Percentiles rank a stretch among this genome's conserved stretches.
Conservation (phyloP, 2,797 vertebrate species). For the Astyanax mexicanus region DNA sequence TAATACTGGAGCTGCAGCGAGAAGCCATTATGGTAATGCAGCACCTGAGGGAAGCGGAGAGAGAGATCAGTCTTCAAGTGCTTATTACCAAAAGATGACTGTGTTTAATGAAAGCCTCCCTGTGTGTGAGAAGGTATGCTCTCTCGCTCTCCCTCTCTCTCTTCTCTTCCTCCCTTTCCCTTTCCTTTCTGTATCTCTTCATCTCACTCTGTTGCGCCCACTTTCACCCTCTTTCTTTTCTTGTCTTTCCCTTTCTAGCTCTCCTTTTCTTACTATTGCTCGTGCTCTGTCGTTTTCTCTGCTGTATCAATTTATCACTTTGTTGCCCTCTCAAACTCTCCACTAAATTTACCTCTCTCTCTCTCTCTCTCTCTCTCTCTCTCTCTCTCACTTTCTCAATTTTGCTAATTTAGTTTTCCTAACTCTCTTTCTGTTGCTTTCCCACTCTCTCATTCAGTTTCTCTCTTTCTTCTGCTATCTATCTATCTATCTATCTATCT, state of each 20-base stretch:
- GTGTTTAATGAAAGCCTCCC: constrained; percentile 62
- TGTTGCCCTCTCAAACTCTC: too few species aligned
- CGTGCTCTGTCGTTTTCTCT: constrained; percentile 52
- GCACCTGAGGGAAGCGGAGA: constrained; percentile 81
- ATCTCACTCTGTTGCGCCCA: not conserved
- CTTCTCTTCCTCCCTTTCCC: not conserved
- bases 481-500: too few species aligned
- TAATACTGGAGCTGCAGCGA: constrained; percentile 76
- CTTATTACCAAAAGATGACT: constrained; percentile 66
- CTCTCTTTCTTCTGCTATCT: too few species aligned
- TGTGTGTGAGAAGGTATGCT: constrained; percentile 55
- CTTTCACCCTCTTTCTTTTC: not conserved
- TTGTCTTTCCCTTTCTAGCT: not conserved
- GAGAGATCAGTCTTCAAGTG: constrained; percentile 64
- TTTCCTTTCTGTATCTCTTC: not conserved
- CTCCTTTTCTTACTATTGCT: not conserved
- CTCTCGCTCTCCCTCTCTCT: constrained; percentile 46
- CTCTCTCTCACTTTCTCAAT: constrained; percentile 47
- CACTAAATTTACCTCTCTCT: too few species aligned
- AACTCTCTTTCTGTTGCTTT: constrained; percentile 18
- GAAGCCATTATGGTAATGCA: constrained; percentile 83
- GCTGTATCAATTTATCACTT: constrained; percentile 41
- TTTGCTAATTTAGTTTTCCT: too few species aligned
- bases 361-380: constrained; percentile 35
- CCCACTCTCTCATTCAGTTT: too few species aligned